Percentiles rank a stretch among this genome's conserved stretches.
These are phyloP conservation scores for Temnothorax rugatulus DNA, from an alignment of 2,888 invertebrate genomes.

Conservation along the genomic window DNA sequence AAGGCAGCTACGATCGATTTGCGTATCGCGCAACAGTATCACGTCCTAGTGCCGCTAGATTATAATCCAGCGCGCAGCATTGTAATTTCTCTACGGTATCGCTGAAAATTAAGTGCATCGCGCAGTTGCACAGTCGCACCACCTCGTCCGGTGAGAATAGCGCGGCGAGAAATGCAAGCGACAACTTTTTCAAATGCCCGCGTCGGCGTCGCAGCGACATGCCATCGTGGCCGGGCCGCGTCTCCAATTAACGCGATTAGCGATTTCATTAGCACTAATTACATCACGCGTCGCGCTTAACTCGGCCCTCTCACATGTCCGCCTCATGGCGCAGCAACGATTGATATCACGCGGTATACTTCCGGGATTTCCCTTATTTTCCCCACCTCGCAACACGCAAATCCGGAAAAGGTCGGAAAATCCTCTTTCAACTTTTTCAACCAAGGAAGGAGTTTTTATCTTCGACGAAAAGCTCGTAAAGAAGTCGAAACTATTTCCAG, in stretches of 20 bases:
- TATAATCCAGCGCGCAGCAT: conserved; percentile 8
- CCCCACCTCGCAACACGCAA: conserved; percentile 21
- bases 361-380: background rate
- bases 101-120: conserved; percentile 39
- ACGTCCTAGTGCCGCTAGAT: background rate
- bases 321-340: background rate
- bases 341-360: conserved; percentile 5
- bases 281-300: conserved; percentile 55
- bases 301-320: conserved; percentile 6
- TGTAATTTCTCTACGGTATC: conserved; percentile 31
- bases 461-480: conserved; percentile 61
- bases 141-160: conserved; percentile 26
- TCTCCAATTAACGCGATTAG: conserved; percentile 57
- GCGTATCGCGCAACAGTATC: conserved; percentile 26
- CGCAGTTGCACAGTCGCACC: background rate
- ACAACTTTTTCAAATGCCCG: conserved; percentile 27
- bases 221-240: conserved; percentile 18
- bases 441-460: conserved; percentile 59
- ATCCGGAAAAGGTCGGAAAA: conserved; percentile 40
- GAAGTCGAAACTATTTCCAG: conserved; percentile 58
- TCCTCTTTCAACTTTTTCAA: conserved; percentile 55
- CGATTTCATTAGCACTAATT: conserved; percentile 61
- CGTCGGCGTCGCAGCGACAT: background rate
- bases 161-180: background rate
- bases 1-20: conserved; percentile 37